Evolutionary conservation across 2,888 invertebrate species (phyloP).

Genomic region (Pinctada fucata): DNA sequence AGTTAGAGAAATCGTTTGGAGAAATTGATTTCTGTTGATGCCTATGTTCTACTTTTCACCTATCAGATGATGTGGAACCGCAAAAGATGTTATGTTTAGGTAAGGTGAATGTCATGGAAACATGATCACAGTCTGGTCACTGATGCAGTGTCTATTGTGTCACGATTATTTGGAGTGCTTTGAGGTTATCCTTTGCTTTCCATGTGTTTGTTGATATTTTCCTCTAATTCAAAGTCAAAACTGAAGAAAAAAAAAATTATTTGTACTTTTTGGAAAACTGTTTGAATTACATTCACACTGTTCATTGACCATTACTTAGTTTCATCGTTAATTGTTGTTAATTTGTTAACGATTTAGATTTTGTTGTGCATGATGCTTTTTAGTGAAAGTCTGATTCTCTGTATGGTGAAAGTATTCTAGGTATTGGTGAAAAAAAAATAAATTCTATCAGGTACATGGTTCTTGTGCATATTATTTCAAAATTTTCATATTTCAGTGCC

Average conservation of each 20-base stretch:
- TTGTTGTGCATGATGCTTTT: no score
- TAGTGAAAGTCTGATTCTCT: no score
- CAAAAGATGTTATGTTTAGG: conserved; percentile 51
- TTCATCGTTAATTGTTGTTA: no score
- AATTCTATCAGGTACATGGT: no score
- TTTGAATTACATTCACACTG: background rate
- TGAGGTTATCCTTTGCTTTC: background rate
- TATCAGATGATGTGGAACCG: conserved; percentile 49
- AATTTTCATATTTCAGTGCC: no score
- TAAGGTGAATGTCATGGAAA: conserved; percentile 19
- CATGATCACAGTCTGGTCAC: background rate
- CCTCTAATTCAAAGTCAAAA: background rate
- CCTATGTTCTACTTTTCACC: conserved; percentile 38
- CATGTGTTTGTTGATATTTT: conserved; percentile 1
- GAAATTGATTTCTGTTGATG: conserved; percentile 23
- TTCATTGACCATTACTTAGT: no score
- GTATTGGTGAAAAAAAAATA: no score
- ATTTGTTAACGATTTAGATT: no score
- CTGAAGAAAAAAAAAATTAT: background rate
- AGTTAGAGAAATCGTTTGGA: background rate
- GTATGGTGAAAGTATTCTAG: no score
- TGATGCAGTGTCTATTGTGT: conserved; percentile 3
- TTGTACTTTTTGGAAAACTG: background rate
- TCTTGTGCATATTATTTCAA: no score
- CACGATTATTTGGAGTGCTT: background rate